Conservation (phyloP, 1,140 invertebrate genomes). For the Drosophila melanogaster region Release_6_plus_ISO1_MT NT_033777.3:30498001-30498500, state of each 20-base stretch:
- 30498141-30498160: conserved; percentile 88
- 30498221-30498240: conserved; percentile 97
- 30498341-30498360: conserved; percentile 11
- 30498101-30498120: conserved; percentile 75
- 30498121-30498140: conserved; percentile 84
- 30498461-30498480: conserved; percentile 2
- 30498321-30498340: conserved; percentile 22
- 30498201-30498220: conserved; percentile 91
- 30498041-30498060: conserved; percentile 85
- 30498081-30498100: conserved; percentile 86
- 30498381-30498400: no score
- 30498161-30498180: conserved; percentile 77
- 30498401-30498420: no score
- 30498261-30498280: conserved; percentile 96
- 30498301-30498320: conserved; percentile 84
- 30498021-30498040: conserved; percentile 85
- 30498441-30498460: background rate
- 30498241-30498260: conserved; percentile 97
- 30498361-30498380: background rate
- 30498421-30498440: background rate
- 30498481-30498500: background rate
- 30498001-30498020: conserved; percentile 92
- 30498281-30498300: conserved; percentile 95
- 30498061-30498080: conserved; percentile 89
- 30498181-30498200: conserved; percentile 61